phyloP scores from a whole-genome alignment of 2,888 invertebrate genomes.

The Phyllotreta cruciferae region DNA sequence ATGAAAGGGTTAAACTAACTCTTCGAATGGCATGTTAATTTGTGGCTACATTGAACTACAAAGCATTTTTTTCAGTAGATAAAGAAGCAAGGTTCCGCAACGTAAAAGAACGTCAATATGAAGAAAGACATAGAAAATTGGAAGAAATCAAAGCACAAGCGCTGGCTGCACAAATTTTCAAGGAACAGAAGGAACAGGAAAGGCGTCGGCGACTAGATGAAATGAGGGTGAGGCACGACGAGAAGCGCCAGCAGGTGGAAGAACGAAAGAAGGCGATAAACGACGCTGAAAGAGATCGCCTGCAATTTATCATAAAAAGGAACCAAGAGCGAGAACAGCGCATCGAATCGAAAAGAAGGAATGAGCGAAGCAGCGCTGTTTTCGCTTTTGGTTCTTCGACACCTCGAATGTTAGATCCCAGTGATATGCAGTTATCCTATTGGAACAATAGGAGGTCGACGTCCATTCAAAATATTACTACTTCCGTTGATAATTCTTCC shows the following conservation, averaged over 20 bases:
- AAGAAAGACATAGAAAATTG: slow-evolving; percentile 85
- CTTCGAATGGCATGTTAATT: not conserved
- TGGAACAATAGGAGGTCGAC: slow-evolving; percentile 90
- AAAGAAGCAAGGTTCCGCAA: slow-evolving; percentile 73
- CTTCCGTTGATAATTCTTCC: slow-evolving; percentile 66
- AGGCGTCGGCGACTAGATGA: slow-evolving; percentile 83
- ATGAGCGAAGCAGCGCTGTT: slow-evolving; percentile 76
- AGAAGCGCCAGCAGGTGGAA: slow-evolving; percentile 76
- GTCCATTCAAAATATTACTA: slow-evolving; percentile 88
- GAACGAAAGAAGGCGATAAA: slow-evolving; percentile 88
- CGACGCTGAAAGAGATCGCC: slow-evolving; percentile 86
- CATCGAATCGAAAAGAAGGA: slow-evolving; percentile 79
- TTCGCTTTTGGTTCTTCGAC: slow-evolving; percentile 94
- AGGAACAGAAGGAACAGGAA: slow-evolving; percentile 88
- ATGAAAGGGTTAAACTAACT: not conserved
- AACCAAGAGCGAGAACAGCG: slow-evolving; percentile 65
- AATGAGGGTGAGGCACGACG: slow-evolving; percentile 78
- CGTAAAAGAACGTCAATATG: slow-evolving; percentile 87
- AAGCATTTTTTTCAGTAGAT: slow-evolving; percentile 56
- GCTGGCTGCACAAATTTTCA: slow-evolving; percentile 85
- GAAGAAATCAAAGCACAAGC: slow-evolving; percentile 91
- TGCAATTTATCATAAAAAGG: slow-evolving; percentile 84
- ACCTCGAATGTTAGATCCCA: slow-evolving; percentile 84
- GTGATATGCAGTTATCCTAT: slow-evolving; percentile 79
- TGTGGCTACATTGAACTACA: not conserved